Percentiles rank a stretch among this genome's conserved stretches.
These are phyloP conservation scores for Sebastes schlegelii DNA, from an alignment of 2,113 vertebrate species.

Conservation along the genomic window DNA sequence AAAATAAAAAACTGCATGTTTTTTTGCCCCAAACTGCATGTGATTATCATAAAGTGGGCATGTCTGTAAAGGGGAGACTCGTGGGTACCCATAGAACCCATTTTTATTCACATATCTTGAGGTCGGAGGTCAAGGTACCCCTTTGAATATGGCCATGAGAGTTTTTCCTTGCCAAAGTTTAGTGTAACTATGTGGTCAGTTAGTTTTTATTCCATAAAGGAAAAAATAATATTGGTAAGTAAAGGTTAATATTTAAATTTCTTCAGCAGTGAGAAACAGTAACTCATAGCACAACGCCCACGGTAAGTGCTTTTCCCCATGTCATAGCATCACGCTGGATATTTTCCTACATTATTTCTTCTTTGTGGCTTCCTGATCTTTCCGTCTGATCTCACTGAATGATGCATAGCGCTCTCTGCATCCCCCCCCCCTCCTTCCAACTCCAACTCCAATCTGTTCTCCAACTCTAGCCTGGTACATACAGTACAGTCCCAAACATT, in stretches of 20 bases:
- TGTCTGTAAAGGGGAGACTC: too few species aligned
- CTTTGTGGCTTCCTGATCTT: slow-evolving; percentile 8
- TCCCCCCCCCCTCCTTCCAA: background rate
- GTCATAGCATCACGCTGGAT: background rate
- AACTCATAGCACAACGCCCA: too few species aligned
- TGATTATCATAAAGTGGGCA: too few species aligned
- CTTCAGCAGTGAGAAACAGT: background rate
- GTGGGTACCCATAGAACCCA: too few species aligned
- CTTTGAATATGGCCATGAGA: too few species aligned
- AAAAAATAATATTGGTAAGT: background rate
- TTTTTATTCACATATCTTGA: too few species aligned
- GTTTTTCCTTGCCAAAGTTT: too few species aligned
- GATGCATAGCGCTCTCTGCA: slow-evolving; percentile 3
- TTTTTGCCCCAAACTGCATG: too few species aligned
- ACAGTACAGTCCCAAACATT: slow-evolving; percentile 24
- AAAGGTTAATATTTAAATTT: background rate
- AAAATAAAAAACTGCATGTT: too few species aligned
- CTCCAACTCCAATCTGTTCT: slow-evolving; percentile 27
- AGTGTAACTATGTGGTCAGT: background rate
- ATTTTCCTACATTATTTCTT: background rate
- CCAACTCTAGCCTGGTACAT: slow-evolving; percentile 10
- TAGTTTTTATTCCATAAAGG: background rate
- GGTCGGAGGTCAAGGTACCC: too few species aligned
- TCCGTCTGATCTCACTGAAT: slow-evolving; percentile 32
- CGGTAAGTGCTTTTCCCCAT: background rate